These are phyloP conservation scores for Gnathonemus longibarbis DNA, from an alignment of 2,113 vertebrate genomes.

Conservation along the genomic window DNA sequence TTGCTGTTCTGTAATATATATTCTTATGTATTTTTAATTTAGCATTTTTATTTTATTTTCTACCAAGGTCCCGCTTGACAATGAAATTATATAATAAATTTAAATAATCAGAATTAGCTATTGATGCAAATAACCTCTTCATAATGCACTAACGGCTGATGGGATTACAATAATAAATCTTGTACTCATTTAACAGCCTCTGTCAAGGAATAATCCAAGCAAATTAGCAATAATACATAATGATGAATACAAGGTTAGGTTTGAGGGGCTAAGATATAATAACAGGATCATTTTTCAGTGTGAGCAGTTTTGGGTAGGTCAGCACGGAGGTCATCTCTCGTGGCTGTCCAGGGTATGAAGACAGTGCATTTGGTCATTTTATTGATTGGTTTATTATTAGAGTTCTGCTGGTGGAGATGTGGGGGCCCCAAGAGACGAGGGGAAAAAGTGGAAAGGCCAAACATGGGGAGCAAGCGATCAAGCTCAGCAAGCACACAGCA, in stretches of 20 bases:
- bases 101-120: not conserved
- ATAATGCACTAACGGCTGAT: not conserved
- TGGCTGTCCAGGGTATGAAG: conserved; percentile 19
- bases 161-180: not conserved
- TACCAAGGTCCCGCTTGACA: not conserved
- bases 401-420: not conserved
- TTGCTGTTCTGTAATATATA: not conserved
- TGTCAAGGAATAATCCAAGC: not conserved
- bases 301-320: conserved; percentile 5
- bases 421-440: not conserved
- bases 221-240: conserved; percentile 13
- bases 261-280: conserved; percentile 8
- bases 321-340: not conserved
- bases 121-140: not conserved
- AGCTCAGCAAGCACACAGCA: not conserved
- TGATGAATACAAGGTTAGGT: not conserved
- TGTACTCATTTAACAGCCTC: not conserved
- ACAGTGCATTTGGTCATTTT: conserved; percentile 21
- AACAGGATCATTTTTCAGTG: conserved; percentile 29
- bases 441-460: not conserved
- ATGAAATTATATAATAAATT: not conserved
- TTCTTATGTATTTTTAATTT: not conserved
- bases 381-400: conserved; percentile 31
- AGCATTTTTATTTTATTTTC: not conserved
- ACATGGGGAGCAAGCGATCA: not conserved